phyloP scores from a whole-genome alignment of 1,140 invertebrate species.

The Bombus haemorrhoidalis region DNA sequence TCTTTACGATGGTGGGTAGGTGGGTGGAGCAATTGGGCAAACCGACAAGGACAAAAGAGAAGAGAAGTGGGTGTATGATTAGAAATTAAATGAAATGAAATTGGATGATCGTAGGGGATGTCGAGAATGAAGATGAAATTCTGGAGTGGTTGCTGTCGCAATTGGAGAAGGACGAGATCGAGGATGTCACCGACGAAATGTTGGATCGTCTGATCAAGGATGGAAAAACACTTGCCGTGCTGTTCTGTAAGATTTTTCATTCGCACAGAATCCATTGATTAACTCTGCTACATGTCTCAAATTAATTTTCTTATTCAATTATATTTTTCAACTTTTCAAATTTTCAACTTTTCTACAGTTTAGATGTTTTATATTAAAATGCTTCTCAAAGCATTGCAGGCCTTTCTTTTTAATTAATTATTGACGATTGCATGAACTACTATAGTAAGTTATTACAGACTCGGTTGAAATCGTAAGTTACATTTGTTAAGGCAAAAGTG shows the following conservation, averaged over 20 bases:
- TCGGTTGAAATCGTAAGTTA: too few species aligned
- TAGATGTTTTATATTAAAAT: too few species aligned
- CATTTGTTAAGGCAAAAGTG: too few species aligned
- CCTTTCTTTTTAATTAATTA: too few species aligned
- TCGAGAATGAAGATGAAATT: slow-evolving; percentile 95
- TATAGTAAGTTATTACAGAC: too few species aligned
- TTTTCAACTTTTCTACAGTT: too few species aligned
- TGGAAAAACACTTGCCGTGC: slow-evolving; percentile 93
- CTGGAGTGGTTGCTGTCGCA: slow-evolving; percentile 94
- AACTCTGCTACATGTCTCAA: not conserved
- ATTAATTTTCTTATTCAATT: not conserved
- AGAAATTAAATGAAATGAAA: slow-evolving; percentile 11
- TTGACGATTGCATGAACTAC: too few species aligned
- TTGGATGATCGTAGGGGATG: slow-evolving; percentile 85
- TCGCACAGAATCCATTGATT: not conserved
- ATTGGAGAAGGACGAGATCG: slow-evolving; percentile 95
- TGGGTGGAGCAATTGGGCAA: slow-evolving; percentile 12
- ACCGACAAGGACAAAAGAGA: not conserved
- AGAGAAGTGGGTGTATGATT: too few species aligned
- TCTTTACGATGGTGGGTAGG: slow-evolving; percentile 90
- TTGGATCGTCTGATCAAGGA: slow-evolving; percentile 94
- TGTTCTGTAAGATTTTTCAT: slow-evolving; percentile 91
- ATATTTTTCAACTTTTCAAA: too few species aligned
- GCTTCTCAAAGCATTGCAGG: too few species aligned
- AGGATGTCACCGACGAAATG: slow-evolving; percentile 97